phyloP scores from a whole-genome alignment of 1,140 invertebrate genomes.

The Ladona fulva region DNA sequence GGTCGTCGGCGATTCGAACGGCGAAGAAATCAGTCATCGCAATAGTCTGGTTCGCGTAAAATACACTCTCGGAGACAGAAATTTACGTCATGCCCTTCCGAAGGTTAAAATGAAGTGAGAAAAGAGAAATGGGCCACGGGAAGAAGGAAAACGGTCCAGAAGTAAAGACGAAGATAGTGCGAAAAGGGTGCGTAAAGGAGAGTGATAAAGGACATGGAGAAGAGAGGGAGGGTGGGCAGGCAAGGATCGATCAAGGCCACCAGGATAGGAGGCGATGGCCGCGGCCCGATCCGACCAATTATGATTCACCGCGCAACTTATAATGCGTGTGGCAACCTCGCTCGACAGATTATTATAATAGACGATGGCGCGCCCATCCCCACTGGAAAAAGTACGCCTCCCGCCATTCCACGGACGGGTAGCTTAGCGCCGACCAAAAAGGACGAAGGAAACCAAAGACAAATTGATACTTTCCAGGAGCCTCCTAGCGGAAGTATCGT shows the following conservation, averaged over 20 bases:
- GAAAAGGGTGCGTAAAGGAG: background rate
- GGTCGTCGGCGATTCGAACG: too few relatives aligned
- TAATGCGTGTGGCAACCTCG: conserved; percentile 2
- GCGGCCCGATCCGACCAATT: background rate
- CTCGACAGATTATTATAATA: background rate
- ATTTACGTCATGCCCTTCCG: too few relatives aligned
- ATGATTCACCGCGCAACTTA: conserved; percentile 8
- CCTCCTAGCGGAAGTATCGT: too few relatives aligned
- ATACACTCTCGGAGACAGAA: too few relatives aligned
- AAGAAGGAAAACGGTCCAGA: background rate
- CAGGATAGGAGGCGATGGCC: background rate
- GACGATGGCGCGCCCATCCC: background rate
- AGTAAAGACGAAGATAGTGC: background rate
- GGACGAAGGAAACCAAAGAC: too few relatives aligned
- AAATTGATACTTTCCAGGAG: too few relatives aligned
- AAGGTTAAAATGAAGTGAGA: background rate
- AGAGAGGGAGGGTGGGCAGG: background rate
- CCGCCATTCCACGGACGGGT: background rate
- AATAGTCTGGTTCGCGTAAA: too few relatives aligned
- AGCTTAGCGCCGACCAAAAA: background rate
- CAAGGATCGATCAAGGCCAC: conserved; percentile 1
- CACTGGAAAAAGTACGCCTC: background rate
- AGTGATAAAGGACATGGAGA: background rate
- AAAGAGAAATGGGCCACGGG: background rate
- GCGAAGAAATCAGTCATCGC: too few relatives aligned